Evolutionary conservation across 2,797 vertebrate genomes (phyloP).

Genomic region (Sebastolobus altivelis): DNA sequence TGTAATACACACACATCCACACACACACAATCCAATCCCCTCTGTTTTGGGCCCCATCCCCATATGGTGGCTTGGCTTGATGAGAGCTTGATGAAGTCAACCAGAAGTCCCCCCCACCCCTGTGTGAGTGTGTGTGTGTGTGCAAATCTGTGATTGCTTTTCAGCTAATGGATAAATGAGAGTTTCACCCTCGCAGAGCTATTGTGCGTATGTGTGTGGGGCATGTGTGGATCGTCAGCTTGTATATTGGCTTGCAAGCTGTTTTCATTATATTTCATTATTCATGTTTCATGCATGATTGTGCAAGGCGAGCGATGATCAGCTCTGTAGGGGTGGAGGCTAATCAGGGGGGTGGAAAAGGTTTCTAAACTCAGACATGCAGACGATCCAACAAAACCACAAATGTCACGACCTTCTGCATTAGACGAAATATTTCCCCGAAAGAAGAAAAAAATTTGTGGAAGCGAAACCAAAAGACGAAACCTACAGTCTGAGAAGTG

Average conservation of each 20-base stretch:
- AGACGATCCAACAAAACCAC: conserved; percentile 47
- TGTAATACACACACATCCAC: conserved; percentile 45
- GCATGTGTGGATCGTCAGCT: conserved; percentile 71
- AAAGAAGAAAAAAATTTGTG: conserved; percentile 26
- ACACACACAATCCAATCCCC: conserved; percentile 65
- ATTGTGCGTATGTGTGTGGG: conserved; percentile 21
- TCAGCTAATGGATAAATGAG: conserved; percentile 76
- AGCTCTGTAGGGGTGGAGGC: conserved; percentile 60
- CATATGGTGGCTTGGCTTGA: conserved; percentile 86
- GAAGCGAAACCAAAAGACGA: conserved; percentile 22
- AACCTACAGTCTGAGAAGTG: conserved; percentile 23
- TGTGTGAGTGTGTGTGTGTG: conserved; percentile 4
- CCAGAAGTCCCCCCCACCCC: conserved; percentile 73
- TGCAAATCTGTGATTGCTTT: conserved; percentile 71
- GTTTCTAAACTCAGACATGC: conserved; percentile 56
- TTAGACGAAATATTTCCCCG: conserved; percentile 29
- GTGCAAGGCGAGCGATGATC: conserved; percentile 72
- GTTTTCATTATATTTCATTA: conserved; percentile 82
- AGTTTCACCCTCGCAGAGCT: conserved; percentile 63
- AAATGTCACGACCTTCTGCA: conserved; percentile 63
- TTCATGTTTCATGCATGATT: conserved; percentile 82
- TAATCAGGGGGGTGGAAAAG: conserved; percentile 58
- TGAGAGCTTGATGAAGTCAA: conserved; percentile 85
- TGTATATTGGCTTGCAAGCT: conserved; percentile 76
- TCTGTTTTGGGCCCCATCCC: conserved; percentile 83